A percentile compares a stretch with the other conserved stretches of the same genome.
phyloP scores from a whole-genome alignment of 2,113 vertebrate species.

The Halichoerus grypus region DNA sequence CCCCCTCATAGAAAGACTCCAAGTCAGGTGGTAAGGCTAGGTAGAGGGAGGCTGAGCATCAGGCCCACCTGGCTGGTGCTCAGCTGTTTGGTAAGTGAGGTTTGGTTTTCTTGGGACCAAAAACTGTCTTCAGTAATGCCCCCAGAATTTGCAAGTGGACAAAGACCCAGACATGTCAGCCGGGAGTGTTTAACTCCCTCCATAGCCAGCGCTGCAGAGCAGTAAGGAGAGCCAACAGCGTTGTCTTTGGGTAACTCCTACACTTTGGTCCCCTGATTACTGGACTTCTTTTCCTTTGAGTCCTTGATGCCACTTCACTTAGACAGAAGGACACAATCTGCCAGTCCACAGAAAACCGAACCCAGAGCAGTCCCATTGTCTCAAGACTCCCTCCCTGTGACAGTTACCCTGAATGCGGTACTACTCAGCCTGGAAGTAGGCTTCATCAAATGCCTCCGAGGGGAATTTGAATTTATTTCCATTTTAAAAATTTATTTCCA shows the following conservation, averaged over 20 bases:
- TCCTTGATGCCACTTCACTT: not conserved
- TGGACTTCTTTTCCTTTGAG: not conserved
- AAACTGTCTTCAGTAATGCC: not conserved
- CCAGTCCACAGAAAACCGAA: not conserved
- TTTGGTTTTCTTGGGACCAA: not conserved
- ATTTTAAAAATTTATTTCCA: not conserved
- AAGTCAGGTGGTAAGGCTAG: not conserved
- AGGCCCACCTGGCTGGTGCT: not conserved
- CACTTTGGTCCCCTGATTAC: not conserved
- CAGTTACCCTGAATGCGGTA: not conserved
- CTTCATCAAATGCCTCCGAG: not conserved
- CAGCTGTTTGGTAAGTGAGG: not conserved
- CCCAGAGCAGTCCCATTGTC: not conserved
- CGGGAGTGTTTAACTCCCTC: not conserved
- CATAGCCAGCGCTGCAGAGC: not conserved
- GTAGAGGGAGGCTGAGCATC: not conserved
- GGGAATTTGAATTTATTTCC: not conserved
- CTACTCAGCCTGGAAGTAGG: not conserved
- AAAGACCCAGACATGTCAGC: not conserved
- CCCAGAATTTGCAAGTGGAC: not conserved
- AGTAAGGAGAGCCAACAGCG: fast-evolving
- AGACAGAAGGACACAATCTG: not conserved
- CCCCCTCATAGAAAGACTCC: not conserved
- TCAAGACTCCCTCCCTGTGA: too few relatives aligned
- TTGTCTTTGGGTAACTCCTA: not conserved